Evolutionary conservation across 2,797 vertebrate genomes (phyloP).

Genomic region (Onychomys arenicola): DNA sequence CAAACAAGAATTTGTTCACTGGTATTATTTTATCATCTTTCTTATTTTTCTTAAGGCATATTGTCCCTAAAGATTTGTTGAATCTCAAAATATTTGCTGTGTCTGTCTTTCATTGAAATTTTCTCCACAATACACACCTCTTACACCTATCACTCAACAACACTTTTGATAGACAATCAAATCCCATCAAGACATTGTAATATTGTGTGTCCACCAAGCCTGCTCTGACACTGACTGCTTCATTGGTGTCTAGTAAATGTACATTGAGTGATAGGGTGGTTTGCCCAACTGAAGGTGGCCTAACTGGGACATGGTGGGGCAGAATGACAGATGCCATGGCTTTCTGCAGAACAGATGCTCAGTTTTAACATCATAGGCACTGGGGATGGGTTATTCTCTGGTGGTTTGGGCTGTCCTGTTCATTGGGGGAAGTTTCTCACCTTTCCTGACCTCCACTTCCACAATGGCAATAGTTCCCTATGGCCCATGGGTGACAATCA

Average conservation of each 20-base stretch:
- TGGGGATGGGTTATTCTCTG: not conserved
- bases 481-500: not conserved
- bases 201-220: not conserved
- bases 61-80: not conserved
- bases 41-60: conserved; percentile 27
- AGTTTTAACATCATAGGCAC: rapidly evolving
- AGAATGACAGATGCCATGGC: not conserved
- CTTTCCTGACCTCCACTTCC: not conserved
- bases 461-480: not conserved
- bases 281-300: not conserved
- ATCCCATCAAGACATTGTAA: conserved; percentile 19
- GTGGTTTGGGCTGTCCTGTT: not conserved
- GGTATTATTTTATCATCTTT: conserved; percentile 18
- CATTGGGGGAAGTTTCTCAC: not conserved
- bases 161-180: conserved; percentile 1
- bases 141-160: not conserved
- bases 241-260: not conserved
- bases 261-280: not conserved
- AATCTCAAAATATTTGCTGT: not conserved
- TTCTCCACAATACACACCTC: not conserved
- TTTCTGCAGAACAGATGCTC: not conserved
- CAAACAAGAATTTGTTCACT: not conserved
- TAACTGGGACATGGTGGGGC: not conserved
- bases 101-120: not conserved
- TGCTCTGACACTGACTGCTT: not conserved